Base-by-base conservation (phyloP, 2,888 invertebrate species). In the Epistrophella euchroma region DNA sequence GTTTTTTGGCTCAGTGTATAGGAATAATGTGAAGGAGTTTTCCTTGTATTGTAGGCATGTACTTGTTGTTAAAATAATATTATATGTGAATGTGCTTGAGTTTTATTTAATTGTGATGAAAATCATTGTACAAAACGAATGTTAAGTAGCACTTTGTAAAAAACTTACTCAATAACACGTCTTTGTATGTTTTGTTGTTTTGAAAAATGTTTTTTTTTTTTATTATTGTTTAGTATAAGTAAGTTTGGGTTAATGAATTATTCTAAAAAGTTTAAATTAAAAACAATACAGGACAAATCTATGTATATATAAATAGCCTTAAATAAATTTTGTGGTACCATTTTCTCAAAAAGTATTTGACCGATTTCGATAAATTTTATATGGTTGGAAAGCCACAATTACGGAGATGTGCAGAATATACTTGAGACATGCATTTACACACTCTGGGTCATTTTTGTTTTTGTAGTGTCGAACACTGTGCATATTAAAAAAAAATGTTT, bases 31-130 rank as follows among this genome's bases (percentile, higher is more conserved):
- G 28, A 28, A 68, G 22, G 58, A 72, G 68, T 82, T 72, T 77
- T 68, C 72, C 15, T 50, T 66, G 19, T 40, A 45, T 62, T 45
- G 40, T 40, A 43, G 1, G 28, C 17, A 56, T 50, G 4, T 6
- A 11, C 1, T 40, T 40, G 11, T n/a, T n/a, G n/a, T n/a, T 22
- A 47, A 28, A 28, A 6, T 28, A 25, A 25, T 25, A 0, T 5
- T 50, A 50, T 19, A 13, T 22, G 13, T 5, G 9, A 19, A 77
- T 73, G 52, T 68, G 52, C 32, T 77, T 82, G 60, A 52, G 45
- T 82, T 82, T 77, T 55, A 72, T 35, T 77, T 77, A 83, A 83
- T 77, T 83, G 82, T 62, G 52, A 62, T 56, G 55, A 75, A 80
- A 74, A 62, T 60, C 4, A 37, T 60, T 22, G 37, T 25, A 74